Evolutionary conservation across 1,140 invertebrate genomes (phyloP).

Genomic region (Phortica variegata): DNA sequence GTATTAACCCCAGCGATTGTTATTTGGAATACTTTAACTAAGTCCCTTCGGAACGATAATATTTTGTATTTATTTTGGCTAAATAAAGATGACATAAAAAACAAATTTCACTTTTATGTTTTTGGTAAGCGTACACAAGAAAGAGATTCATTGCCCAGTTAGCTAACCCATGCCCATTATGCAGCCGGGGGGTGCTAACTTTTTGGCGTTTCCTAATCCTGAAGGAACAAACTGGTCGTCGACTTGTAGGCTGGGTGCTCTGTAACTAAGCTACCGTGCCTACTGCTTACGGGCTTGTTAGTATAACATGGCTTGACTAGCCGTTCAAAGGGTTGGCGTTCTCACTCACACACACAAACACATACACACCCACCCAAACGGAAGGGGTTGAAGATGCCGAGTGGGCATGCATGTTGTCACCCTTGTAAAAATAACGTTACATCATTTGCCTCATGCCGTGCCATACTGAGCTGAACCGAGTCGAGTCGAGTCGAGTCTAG

Average conservation of each 20-base stretch:
- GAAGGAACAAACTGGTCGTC: no score
- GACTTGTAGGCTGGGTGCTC: neutral
- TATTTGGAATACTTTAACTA: conserved; percentile 2
- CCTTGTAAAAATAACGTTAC: conserved; percentile 26
- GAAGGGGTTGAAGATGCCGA: neutral
- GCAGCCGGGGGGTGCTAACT: neutral
- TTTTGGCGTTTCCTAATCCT: no score
- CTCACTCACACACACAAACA: neutral
- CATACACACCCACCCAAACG: neutral
- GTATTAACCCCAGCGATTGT: neutral
- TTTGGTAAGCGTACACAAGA: conserved; percentile 28
- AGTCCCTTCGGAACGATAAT: conserved; percentile 39
- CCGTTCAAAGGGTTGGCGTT: conserved; percentile 1
- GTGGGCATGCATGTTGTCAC: conserved; percentile 35
- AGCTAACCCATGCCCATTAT: conserved; percentile 12
- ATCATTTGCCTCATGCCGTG: conserved; percentile 13
- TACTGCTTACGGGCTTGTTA: conserved; percentile 26
- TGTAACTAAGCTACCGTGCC: conserved; percentile 17
- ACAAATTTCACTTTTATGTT: conserved; percentile 52
- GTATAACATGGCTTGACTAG: no score
- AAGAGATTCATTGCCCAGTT: conserved; percentile 47
- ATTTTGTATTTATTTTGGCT: conserved; percentile 50
- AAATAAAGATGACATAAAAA: conserved; percentile 55
- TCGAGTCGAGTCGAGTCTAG: conserved; percentile 7
- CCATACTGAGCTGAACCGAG: conserved; percentile 1